Evolutionary conservation across 1,140 invertebrate genomes (phyloP).

Genomic region (Aplysia californica): DNA sequence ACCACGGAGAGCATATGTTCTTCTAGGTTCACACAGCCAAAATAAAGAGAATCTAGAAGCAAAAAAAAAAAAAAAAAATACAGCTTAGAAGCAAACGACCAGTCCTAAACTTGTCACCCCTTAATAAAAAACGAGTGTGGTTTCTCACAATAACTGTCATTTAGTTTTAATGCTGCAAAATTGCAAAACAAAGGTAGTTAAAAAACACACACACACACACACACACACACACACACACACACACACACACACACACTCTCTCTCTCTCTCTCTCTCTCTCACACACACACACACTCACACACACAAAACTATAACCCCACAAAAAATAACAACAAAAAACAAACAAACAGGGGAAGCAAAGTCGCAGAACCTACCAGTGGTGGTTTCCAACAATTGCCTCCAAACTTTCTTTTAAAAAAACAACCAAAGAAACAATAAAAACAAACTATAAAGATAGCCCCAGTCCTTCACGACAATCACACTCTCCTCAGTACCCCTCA

Average conservation of each 20-base stretch:
- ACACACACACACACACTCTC: background rate
- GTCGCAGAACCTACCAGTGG: background rate
- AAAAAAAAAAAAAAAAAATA: background rate
- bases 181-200: too few species aligned
- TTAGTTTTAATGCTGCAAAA: background rate
- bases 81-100: background rate
- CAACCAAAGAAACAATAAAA: background rate
- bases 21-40: background rate
- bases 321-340: background rate
- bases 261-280: background rate
- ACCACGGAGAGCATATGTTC: too few species aligned
- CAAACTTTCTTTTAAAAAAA: too few species aligned
- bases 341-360: background rate
- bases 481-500: background rate
- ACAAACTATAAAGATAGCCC: background rate
- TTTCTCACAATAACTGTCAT: background rate
- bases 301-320: background rate
- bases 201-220: conserved; percentile 6
- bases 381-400: too few species aligned
- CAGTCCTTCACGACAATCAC: background rate
- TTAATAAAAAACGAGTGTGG: background rate
- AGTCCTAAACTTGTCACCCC: background rate
- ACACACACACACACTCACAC: conserved; percentile 3
- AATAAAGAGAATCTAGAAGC: background rate
- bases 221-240: conserved; percentile 12